Evolutionary conservation across 2,113 vertebrate species (phyloP).

Genomic region (Sorex fumeus): DNA sequence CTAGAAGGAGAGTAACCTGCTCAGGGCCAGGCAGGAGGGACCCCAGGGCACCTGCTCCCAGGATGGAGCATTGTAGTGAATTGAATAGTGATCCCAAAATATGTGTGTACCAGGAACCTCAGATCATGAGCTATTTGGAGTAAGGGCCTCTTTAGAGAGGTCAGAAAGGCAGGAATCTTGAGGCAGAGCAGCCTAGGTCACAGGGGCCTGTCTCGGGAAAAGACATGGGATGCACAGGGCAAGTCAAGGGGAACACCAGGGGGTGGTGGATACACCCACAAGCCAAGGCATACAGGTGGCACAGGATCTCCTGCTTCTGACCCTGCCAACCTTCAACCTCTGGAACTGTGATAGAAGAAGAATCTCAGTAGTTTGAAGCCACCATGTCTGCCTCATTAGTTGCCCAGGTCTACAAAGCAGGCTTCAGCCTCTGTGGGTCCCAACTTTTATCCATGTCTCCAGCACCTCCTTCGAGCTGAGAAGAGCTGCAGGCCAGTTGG

Average conservation of each 20-base stretch:
- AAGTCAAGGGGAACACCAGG: neutral
- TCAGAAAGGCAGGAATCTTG: neutral
- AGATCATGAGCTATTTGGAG: neutral
- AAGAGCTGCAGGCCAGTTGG: neutral
- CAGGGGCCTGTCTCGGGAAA: neutral
- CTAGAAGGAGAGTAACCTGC: neutral
- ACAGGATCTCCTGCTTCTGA: neutral
- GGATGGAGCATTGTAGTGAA: neutral
- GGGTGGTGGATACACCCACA: fast-evolving
- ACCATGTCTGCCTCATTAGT: neutral
- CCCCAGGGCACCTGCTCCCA: neutral
- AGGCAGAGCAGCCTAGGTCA: neutral
- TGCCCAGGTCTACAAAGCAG: no score
- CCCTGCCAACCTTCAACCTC: neutral
- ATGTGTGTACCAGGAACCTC: neutral
- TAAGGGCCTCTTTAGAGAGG: neutral
- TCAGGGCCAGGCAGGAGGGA: neutral
- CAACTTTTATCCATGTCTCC: fast-evolving
- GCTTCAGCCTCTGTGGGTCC: neutral
- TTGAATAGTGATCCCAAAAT: neutral
- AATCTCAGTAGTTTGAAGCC: neutral
- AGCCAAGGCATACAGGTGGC: neutral
- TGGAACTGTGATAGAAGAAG: no score
- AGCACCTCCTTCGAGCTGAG: neutral
- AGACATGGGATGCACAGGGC: neutral